A percentile compares a stretch with the other conserved stretches of the same genome.
phyloP scores from a whole-genome alignment of 2,888 invertebrate species.

The Gryllus longicercus region DNA sequence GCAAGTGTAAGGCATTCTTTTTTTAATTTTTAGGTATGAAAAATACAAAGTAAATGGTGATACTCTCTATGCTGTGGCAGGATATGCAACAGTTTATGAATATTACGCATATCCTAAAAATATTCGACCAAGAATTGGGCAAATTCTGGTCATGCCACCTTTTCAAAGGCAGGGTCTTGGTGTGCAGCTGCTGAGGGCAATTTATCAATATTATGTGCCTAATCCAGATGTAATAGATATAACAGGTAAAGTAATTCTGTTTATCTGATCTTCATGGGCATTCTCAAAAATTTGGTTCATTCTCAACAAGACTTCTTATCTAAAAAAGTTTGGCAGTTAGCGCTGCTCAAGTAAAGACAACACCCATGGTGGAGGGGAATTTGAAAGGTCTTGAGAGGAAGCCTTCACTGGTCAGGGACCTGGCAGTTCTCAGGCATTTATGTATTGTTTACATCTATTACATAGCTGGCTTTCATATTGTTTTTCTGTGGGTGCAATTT shows the following conservation, averaged over 20 bases:
- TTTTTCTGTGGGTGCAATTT: no score
- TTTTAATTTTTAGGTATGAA: slow-evolving; percentile 59
- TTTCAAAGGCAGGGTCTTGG: slow-evolving; percentile 85
- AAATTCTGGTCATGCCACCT: slow-evolving; percentile 88
- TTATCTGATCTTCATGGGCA: background rate
- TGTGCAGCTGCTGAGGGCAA: slow-evolving; percentile 64
- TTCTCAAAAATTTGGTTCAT: no score
- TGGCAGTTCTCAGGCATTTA: no score
- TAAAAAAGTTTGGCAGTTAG: no score
- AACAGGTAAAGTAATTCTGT: slow-evolving; percentile 54
- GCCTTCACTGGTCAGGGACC: no score
- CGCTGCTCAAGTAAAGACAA: no score
- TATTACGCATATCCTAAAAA: slow-evolving; percentile 91
- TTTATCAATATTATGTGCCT: slow-evolving; percentile 57
- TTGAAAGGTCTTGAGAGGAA: no score
- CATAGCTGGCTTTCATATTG: no score
- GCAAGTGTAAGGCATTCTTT: background rate
- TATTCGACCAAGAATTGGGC: slow-evolving; percentile 85
- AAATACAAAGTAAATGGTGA: slow-evolving; percentile 61
- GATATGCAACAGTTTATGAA: slow-evolving; percentile 88
- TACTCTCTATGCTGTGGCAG: slow-evolving; percentile 70
- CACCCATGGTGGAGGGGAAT: no score
- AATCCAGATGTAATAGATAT: slow-evolving; percentile 62
- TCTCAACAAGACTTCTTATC: no score
- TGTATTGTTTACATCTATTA: no score